Evolutionary conservation across 2,797 vertebrate species (phyloP).

Genomic region (Syngnathus rostellatus): DNA sequence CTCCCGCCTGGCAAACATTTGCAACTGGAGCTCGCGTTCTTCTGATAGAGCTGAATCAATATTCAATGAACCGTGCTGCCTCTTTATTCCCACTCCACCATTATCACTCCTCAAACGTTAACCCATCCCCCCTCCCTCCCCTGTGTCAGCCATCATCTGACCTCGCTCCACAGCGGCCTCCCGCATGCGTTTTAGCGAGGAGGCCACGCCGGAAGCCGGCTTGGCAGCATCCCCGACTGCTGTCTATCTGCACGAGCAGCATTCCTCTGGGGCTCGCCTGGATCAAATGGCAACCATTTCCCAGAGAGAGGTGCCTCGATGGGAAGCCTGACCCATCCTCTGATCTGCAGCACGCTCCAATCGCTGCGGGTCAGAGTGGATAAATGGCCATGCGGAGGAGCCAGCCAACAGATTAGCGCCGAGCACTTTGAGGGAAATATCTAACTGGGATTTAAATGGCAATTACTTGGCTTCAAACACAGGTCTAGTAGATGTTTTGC

Average conservation of each 20-base stretch:
- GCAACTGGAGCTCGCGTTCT: slow-evolving; percentile 46
- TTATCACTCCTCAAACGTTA: slow-evolving; percentile 49
- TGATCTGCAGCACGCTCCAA: slow-evolving; percentile 60
- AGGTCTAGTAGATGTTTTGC: background rate
- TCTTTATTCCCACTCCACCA: slow-evolving; percentile 56
- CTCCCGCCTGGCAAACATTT: slow-evolving; percentile 58
- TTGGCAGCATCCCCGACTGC: slow-evolving; percentile 51
- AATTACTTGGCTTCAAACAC: background rate
- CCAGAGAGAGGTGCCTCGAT: slow-evolving; percentile 60
- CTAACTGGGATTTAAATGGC: slow-evolving; percentile 4
- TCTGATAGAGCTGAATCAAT: slow-evolving; percentile 62
- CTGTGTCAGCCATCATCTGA: slow-evolving; percentile 49
- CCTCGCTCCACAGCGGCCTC: slow-evolving; percentile 41
- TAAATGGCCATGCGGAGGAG: slow-evolving; percentile 43
- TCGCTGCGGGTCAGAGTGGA: slow-evolving; percentile 56
- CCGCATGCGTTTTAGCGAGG: slow-evolving; percentile 36
- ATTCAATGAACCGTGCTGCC: slow-evolving; percentile 50
- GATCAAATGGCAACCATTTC: slow-evolving; percentile 71
- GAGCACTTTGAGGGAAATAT: slow-evolving; percentile 16
- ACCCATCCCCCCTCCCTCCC: slow-evolving; percentile 32
- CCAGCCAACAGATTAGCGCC: slow-evolving; percentile 10
- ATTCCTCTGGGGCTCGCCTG: slow-evolving; percentile 65
- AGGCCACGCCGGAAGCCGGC: slow-evolving; percentile 48
- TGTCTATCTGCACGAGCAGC: slow-evolving; percentile 62
- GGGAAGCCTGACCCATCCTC: slow-evolving; percentile 65